Percentiles rank a stretch among this genome's conserved stretches.
Evolutionary conservation across 2,113 vertebrate species (phyloP).

Genomic region (Gymnocephalus cernua): DNA sequence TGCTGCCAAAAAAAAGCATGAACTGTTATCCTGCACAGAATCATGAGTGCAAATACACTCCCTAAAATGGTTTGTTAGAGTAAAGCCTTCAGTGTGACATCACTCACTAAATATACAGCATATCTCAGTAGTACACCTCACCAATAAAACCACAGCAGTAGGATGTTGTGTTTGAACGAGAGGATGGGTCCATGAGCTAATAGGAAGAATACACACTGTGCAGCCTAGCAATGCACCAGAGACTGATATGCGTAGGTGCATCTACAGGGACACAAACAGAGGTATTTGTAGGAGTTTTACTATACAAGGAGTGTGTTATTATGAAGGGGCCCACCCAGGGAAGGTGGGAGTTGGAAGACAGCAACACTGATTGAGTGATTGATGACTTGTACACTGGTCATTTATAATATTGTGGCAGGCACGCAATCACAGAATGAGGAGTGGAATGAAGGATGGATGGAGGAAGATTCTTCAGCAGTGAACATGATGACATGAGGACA

Average conservation of each 20-base stretch:
- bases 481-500: slow-evolving; percentile 14
- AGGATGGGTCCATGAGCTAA: slow-evolving; percentile 31
- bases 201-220: neutral
- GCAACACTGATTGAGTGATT: neutral
- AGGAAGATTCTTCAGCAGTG: slow-evolving; percentile 11
- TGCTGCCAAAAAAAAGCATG: neutral
- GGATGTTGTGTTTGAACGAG: neutral
- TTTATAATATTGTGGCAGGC: neutral
- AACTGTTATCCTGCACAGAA: neutral
- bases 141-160: slow-evolving; percentile 3
- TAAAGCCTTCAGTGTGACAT: slow-evolving; percentile 5
- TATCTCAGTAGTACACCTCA: neutral
- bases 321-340: neutral
- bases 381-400: slow-evolving; percentile 10
- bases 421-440: slow-evolving; percentile 15
- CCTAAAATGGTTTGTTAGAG: neutral
- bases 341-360: neutral
- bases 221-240: slow-evolving; percentile 36
- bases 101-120: neutral
- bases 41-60: neutral
- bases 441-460: slow-evolving; percentile 22
- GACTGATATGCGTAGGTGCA: slow-evolving; percentile 30
- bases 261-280: slow-evolving; percentile 1
- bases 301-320: neutral
- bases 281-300: slow-evolving; percentile 12